Evolutionary conservation across 2,797 vertebrate genomes (phyloP).

Genomic region (Cygnus olor): DNA sequence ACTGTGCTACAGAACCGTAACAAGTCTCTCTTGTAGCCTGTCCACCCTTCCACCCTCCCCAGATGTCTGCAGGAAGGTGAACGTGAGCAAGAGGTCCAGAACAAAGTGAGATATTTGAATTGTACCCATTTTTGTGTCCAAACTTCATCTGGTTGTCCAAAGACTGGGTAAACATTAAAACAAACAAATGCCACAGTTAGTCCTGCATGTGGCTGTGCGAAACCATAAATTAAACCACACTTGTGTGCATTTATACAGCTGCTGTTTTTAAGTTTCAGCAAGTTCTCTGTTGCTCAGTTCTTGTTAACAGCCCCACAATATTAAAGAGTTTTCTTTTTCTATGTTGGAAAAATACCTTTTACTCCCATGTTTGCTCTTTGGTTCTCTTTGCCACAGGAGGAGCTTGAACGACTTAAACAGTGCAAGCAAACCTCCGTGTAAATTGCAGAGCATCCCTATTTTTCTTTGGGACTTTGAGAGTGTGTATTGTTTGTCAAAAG

Average conservation of each 20-base stretch:
- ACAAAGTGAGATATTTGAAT: background rate
- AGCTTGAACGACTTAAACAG: background rate
- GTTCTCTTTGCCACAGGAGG: background rate
- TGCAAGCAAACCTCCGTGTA: background rate
- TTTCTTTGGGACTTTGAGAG: background rate
- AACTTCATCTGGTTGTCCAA: background rate
- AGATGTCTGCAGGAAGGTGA: background rate
- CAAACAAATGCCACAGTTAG: background rate
- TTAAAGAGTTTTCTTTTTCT: background rate
- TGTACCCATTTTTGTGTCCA: background rate
- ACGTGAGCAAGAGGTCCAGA: background rate
- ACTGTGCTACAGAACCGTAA: background rate
- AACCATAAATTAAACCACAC: background rate
- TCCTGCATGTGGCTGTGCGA: background rate
- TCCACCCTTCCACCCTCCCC: rapidly evolving
- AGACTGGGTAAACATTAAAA: background rate
- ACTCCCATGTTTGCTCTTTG: background rate
- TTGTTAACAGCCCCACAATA: background rate
- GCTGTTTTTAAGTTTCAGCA: background rate
- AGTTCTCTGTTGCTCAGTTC: background rate
- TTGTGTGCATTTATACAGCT: background rate
- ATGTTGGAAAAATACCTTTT: background rate
- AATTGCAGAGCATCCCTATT: background rate
- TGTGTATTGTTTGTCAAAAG: background rate
- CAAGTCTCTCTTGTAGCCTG: background rate